phyloP scores from a whole-genome alignment of 2,113 vertebrate species.

The Montifringilla adamsi region DNA sequence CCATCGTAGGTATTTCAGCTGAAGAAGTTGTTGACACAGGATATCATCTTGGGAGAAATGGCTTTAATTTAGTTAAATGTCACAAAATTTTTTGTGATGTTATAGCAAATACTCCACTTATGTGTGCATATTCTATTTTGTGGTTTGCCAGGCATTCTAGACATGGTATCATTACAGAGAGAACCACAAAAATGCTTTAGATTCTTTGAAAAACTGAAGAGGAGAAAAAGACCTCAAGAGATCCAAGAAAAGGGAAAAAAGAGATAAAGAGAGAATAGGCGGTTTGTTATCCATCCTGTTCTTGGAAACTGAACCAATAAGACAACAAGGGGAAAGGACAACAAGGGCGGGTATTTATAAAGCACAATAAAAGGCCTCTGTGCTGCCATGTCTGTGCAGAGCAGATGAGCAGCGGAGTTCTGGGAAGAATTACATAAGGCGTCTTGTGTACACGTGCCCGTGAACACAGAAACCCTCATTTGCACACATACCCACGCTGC shows the following conservation, averaged over 20 bases:
- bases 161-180: conserved; percentile 30
- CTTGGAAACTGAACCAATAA: conserved; percentile 34
- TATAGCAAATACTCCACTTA: not conserved
- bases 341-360: conserved; percentile 60
- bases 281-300: conserved; percentile 48
- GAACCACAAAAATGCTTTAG: conserved; percentile 50
- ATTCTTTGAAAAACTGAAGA: conserved; percentile 18
- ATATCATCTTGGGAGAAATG: not conserved
- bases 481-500: not conserved
- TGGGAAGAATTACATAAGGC: conserved; percentile 57
- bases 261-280: conserved; percentile 29
- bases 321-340: conserved; percentile 23
- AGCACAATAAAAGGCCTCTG: conserved; percentile 67
- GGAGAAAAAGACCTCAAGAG: not conserved
- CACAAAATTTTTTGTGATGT: not conserved
- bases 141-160: not conserved
- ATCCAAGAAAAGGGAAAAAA: not conserved
- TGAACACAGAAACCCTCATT: not conserved
- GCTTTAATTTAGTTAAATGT: not conserved
- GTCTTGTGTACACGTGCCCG: conserved; percentile 14
- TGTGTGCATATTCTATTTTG: not conserved
- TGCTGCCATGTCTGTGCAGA: conserved; percentile 40
- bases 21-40: not conserved
- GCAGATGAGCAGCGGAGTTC: conserved; percentile 56
- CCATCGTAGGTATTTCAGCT: not conserved